phyloP scores from a whole-genome alignment of 2,113 vertebrate genomes.

The Chionis minor region DNA sequence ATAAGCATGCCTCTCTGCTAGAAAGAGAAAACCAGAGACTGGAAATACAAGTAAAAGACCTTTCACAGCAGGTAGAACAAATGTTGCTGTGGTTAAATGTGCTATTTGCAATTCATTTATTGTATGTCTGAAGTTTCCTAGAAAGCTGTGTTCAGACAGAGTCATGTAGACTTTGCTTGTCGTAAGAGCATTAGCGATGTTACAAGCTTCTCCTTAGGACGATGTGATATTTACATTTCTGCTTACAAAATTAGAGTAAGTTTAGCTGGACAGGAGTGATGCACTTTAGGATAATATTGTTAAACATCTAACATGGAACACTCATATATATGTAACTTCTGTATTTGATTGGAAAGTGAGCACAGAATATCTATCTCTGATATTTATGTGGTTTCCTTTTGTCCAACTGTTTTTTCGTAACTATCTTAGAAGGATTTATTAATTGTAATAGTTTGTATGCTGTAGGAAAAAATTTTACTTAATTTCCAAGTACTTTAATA shows the following conservation, averaged over 20 bases:
- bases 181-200: not conserved
- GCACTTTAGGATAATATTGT: not conserved
- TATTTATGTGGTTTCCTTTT: not conserved
- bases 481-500: not conserved
- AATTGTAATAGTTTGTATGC: not conserved
- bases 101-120: not conserved
- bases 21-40: slow-evolving; percentile 89
- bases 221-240: not conserved
- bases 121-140: not conserved
- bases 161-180: not conserved
- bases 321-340: not conserved
- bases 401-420: not conserved
- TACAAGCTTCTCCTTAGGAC: not conserved
- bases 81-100: not conserved
- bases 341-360: not conserved
- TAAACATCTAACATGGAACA: not conserved
- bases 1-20: slow-evolving; percentile 86
- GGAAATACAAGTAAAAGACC: slow-evolving; percentile 88
- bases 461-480: not conserved
- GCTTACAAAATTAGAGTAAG: not conserved
- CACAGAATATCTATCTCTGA: not conserved
- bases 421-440: not conserved
- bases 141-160: not conserved
- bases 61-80: slow-evolving; percentile 86
- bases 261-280: not conserved